Evolutionary conservation across 1,140 invertebrate genomes (phyloP).

Genomic region (Penaeus chinensis): DNA sequence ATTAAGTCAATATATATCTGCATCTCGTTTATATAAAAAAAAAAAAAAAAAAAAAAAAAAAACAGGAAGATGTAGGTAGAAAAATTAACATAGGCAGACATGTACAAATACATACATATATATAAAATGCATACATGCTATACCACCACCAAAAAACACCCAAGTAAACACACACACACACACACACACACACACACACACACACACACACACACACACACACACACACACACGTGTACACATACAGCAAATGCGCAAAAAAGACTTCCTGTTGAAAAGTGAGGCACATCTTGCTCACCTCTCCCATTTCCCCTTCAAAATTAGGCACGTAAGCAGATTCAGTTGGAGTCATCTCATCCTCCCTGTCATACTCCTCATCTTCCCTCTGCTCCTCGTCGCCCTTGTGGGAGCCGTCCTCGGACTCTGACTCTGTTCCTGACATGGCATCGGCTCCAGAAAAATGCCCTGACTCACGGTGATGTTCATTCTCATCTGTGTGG

Average conservation of each 20-base stretch:
- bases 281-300: constrained; percentile 51
- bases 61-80: no score
- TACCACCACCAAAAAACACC: neutral
- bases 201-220: no score
- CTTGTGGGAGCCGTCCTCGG: constrained; percentile 72
- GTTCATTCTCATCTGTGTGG: constrained; percentile 70
- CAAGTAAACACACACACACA: neutral
- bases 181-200: no score
- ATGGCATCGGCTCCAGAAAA: constrained; percentile 56
- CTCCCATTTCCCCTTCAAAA: constrained; percentile 58
- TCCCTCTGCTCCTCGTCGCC: constrained; percentile 69
- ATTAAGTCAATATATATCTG: no score
- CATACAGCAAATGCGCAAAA: constrained; percentile 3
- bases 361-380: constrained; percentile 66
- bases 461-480: constrained; percentile 58
- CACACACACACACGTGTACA: no score
- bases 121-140: neutral
- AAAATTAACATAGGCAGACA: no score
- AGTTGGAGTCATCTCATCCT: constrained; percentile 68
- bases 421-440: constrained; percentile 65
- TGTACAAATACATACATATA: no score
- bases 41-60: no score
- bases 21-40: no score
- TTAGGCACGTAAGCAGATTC: constrained; percentile 68
- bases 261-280: neutral